Conservation (phyloP, 2,113 vertebrate species). For the Ibidorhyncha struthersii region DNA sequence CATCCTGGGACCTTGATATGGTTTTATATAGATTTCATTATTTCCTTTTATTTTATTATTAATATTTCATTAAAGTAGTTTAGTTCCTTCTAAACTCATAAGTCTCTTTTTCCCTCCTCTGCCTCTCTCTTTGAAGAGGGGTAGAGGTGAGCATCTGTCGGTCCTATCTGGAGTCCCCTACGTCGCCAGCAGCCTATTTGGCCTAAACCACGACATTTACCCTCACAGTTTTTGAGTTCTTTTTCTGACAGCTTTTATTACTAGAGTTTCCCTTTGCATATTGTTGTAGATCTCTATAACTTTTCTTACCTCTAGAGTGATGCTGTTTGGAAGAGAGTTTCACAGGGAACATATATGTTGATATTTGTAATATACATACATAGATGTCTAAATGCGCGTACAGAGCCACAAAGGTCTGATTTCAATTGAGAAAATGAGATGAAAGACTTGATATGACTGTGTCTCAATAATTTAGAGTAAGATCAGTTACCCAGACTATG, state of each 20-base stretch:
- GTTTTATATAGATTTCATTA: too few relatives aligned
- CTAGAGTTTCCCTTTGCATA: background rate
- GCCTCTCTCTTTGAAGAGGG: too few relatives aligned
- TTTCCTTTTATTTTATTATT: too few relatives aligned
- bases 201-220: background rate
- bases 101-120: too few relatives aligned
- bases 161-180: too few relatives aligned
- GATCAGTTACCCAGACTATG: background rate
- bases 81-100: too few relatives aligned
- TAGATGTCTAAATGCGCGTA: too few relatives aligned
- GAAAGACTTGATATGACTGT: accelerated
- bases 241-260: background rate
- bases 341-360: background rate
- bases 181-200: too few relatives aligned
- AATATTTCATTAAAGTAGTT: too few relatives aligned
- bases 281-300: background rate
- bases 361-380: background rate
- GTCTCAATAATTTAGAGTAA: background rate
- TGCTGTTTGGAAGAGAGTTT: background rate
- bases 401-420: background rate
- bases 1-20: too few relatives aligned
- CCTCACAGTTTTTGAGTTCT: background rate
- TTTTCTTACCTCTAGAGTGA: background rate
- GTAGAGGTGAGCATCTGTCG: too few relatives aligned
- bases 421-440: background rate